A percentile compares a stretch with the other conserved stretches of the same genome.
These are phyloP conservation scores for Campoplex capitator DNA, from an alignment of 2,888 invertebrate species.

Conservation along the genomic window DNA sequence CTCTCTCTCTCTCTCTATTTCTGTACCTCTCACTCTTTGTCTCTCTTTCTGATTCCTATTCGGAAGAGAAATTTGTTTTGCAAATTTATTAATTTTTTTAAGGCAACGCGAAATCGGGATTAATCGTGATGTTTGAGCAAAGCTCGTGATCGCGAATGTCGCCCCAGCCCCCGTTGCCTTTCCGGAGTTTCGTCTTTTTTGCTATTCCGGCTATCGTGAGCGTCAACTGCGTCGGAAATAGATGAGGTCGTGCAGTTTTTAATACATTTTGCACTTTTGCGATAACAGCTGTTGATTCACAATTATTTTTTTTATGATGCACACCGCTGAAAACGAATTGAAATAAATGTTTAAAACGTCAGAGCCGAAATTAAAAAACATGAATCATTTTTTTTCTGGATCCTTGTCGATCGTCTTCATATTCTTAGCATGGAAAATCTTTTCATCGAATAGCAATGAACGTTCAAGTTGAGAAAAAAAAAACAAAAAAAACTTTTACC, in stretches of 20 bases:
- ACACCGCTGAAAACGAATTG: slow-evolving; percentile 90
- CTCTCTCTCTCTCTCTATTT: neutral
- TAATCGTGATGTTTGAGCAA: slow-evolving; percentile 85
- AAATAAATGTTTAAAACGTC: neutral
- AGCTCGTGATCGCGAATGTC: slow-evolving; percentile 91
- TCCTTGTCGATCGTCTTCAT: neutral
- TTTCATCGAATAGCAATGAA: neutral
- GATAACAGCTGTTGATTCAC: slow-evolving; percentile 93
- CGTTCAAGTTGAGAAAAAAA: neutral
- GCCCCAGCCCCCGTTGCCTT: slow-evolving; percentile 99
- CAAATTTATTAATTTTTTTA: slow-evolving; percentile 63
- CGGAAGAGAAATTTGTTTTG: slow-evolving; percentile 14
- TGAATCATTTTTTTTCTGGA: neutral
- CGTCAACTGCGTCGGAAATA: slow-evolving; percentile 90
- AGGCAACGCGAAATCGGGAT: slow-evolving; percentile 78
- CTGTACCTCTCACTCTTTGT: neutral
- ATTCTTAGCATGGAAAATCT: neutral
- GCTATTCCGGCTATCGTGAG: slow-evolving; percentile 89
- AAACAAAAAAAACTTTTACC: slow-evolving; percentile 87
- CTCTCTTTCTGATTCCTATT: neutral
- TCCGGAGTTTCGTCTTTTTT: slow-evolving; percentile 91
- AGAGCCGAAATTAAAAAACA: neutral
- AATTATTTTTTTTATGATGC: slow-evolving; percentile 97
- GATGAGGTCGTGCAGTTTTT: slow-evolving; percentile 88
- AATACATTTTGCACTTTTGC: slow-evolving; percentile 93